Base-by-base conservation (phyloP, 1,140 invertebrate genomes). In the Drosophila mauritiana region DNA sequence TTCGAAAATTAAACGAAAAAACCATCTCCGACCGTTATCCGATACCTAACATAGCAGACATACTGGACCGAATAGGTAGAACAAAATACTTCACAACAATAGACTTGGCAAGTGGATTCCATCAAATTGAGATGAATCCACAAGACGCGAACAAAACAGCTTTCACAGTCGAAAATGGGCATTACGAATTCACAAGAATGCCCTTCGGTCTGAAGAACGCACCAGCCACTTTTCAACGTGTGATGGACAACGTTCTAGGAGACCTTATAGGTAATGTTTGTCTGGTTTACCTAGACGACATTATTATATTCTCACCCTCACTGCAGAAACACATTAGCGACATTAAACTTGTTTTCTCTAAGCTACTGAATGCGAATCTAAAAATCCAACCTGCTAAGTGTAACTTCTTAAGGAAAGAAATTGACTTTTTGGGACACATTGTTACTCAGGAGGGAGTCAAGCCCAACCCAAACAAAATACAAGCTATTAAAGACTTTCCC, bases 161-260 rank as follows among this genome's bases (percentile, higher is more conserved):
- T 10, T 51, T 64, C n/a, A 52, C n/a, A 7, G 34, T 54, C 15
- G 65, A 61, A 53, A 51, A 48, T 22, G 45, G 45, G 12, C 20
- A 49, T 42, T 10, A n/a, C 13, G 51, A 63, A 10, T 63, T 63
- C 25, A 58, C 15, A 39, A 49, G 22, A 56, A 46, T 22, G 20
- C 20, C 20, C 20, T 22, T 22, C 20, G 20, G 20, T 22, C 20
- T 22, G 20, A 22, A 22, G 12, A 46, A 11, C 53, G 13, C 43
- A 4, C 43, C 54, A 40, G 55, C 55, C 8, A 62, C 57, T 10
- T 62, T 69, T 25, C 49, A 62, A 13, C 48, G 57, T 34, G 65
- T 62, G 48, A 63, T 62, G 51, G 65, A 69, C 57, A 61, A 62
- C 55, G 65, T 62, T 11, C 12, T 69, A 13, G 59, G 58, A 12